phyloP scores from a whole-genome alignment of 2,113 vertebrate genomes.

The Nannobrachium achirus region DNA sequence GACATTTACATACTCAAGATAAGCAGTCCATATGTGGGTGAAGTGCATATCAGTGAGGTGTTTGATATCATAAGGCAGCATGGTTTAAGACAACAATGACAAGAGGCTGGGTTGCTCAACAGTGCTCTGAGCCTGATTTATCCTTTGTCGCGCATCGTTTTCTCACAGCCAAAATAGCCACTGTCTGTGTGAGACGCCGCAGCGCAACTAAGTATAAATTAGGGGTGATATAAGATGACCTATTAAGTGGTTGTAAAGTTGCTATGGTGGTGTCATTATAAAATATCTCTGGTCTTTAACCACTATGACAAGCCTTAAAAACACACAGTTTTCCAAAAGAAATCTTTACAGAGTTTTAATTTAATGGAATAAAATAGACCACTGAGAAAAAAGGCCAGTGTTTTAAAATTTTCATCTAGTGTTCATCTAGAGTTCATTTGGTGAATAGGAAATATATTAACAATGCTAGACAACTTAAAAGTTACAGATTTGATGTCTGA shows the following conservation, averaged over 20 bases:
- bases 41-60: slow-evolving; percentile 48
- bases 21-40: slow-evolving; percentile 46
- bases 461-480: slow-evolving; percentile 64
- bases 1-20: slow-evolving; percentile 18
- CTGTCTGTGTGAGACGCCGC: too few species aligned
- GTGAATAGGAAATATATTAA: slow-evolving; percentile 59
- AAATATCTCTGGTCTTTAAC: slow-evolving; percentile 37
- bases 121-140: slow-evolving; percentile 2
- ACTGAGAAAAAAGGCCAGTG: slow-evolving; percentile 47
- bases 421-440: slow-evolving; percentile 27
- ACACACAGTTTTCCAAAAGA: slow-evolving; percentile 14
- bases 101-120: slow-evolving; percentile 45
- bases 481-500: slow-evolving; percentile 28
- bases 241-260: slow-evolving; percentile 24
- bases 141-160: too few species aligned
- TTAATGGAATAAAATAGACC: slow-evolving; percentile 39
- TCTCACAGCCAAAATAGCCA: too few species aligned
- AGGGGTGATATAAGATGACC: slow-evolving; percentile 7
- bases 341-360: slow-evolving; percentile 7
- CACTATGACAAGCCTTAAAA: slow-evolving; percentile 11
- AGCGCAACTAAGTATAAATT: too few species aligned
- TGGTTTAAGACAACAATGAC: slow-evolving; percentile 73
- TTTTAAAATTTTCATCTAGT: slow-evolving; percentile 56
- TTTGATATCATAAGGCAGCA: slow-evolving; percentile 73
- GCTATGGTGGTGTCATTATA: slow-evolving; percentile 26